Evolutionary conservation across 2,888 invertebrate genomes (phyloP), one percentile per base, ranked within the genome.

Genomic region (Stenodema calcarata): DNA sequence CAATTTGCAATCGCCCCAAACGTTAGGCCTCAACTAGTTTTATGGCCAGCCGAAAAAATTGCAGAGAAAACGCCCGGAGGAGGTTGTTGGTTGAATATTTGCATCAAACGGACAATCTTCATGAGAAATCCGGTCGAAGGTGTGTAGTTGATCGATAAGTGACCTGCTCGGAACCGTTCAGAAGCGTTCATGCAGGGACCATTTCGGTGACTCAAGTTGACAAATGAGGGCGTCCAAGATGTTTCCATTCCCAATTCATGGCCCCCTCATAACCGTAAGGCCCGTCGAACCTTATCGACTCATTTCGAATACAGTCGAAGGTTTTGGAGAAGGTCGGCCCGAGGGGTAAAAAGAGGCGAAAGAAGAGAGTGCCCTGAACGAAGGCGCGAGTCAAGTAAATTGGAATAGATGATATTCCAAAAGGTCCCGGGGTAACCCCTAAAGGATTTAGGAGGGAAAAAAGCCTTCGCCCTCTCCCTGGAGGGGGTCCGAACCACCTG

Each of bases 371-470:
- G 18, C 35, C 9, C 23, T 11, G 78, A 12, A 9, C 14, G 44
- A 23, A 18, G 78, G 78, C 44, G 78, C 42, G 78, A 78, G 78
- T 42, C 78, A 50, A 54, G 80, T 80, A 80, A 80, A 80, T 80
- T 80, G 80, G 80, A 80, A 80, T 80, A 80, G 80, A 80, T 80
- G 80, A 80, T 80, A 80, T 80, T 80, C 80, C 54, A 54, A 80
- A 80, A 80, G 80, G 80, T 80, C 50, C 50, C 80, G 54, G 28
- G 28, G 80, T 35, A 44, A 41, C 78, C 80, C 80, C 50, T 50
- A 44, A 80, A 30, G 80, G 80, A 80, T 80, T 80, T 80, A 80
- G 30, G 80, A 54, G 16, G 54, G 50, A 80, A 80, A 47, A 28
- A 27, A 28, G 11, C 80, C 23, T 80, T 54, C 35, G 18, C 50